phyloP scores from a whole-genome alignment of 2,888 invertebrate genomes.

The Agrotis segetum region DNA sequence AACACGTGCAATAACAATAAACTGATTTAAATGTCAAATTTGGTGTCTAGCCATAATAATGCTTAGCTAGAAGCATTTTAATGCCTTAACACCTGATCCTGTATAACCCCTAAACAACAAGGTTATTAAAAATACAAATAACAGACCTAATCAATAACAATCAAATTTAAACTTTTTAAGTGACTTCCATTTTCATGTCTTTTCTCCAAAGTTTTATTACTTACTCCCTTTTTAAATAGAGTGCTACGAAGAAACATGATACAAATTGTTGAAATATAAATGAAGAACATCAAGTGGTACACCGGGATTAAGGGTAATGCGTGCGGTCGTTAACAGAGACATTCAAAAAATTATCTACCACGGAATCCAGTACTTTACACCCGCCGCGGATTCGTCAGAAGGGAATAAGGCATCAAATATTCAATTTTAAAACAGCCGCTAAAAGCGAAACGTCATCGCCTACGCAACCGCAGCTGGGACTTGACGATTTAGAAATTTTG shows the following conservation, averaged over 20 bases:
- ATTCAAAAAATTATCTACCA: constrained; percentile 87
- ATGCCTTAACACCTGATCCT: not conserved
- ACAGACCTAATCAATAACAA: constrained; percentile 20
- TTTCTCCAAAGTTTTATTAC: constrained; percentile 50
- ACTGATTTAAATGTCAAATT: not conserved
- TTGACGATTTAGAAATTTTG: constrained; percentile 89
- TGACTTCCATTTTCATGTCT: constrained; percentile 16
- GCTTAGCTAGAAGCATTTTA: not conserved
- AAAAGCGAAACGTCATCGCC: constrained; percentile 91
- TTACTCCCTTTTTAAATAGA: constrained; percentile 59
- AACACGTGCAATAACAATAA: constrained; percentile 27
- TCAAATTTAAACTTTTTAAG: constrained; percentile 19
- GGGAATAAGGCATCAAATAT: constrained; percentile 90
- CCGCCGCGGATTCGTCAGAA: constrained; percentile 88
- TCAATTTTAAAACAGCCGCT: constrained; percentile 91
- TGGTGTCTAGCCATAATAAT: not conserved
- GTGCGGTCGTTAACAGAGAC: constrained; percentile 82
- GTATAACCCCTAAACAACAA: not conserved
- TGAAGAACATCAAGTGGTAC: constrained; percentile 75
- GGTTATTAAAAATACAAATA: not conserved
- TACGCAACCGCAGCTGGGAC: constrained; percentile 88
- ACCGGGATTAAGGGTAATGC: constrained; percentile 80
- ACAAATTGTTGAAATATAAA: constrained; percentile 78
- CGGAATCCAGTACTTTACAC: constrained; percentile 81
- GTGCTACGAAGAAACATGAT: constrained; percentile 67